Evolutionary conservation across 2,888 invertebrate genomes (phyloP).

Genomic region (Caenorhabditis panamensis): DNA sequence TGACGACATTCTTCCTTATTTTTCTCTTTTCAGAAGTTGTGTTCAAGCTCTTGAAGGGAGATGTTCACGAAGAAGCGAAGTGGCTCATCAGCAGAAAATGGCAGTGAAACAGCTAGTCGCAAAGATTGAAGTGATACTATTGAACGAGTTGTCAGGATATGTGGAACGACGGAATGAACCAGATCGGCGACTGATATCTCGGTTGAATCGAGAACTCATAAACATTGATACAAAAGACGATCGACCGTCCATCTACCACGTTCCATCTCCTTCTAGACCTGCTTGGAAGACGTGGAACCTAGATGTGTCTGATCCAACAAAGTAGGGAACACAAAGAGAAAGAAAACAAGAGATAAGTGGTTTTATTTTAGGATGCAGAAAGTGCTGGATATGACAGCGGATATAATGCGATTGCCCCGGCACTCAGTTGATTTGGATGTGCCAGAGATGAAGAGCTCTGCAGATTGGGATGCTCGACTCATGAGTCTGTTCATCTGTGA

Average conservation of each 20-base stretch:
- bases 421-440: slow-evolving; percentile 33
- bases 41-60: slow-evolving; percentile 72
- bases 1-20: neutral
- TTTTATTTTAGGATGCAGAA: slow-evolving; percentile 66
- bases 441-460: slow-evolving; percentile 54
- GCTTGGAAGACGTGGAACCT: slow-evolving; percentile 74
- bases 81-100: slow-evolving; percentile 71
- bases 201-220: slow-evolving; percentile 67
- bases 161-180: slow-evolving; percentile 71
- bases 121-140: slow-evolving; percentile 71
- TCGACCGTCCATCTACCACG: slow-evolving; percentile 69
- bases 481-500: slow-evolving; percentile 55
- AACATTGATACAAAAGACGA: slow-evolving; percentile 66
- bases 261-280: slow-evolving; percentile 72
- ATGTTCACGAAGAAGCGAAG: slow-evolving; percentile 69
- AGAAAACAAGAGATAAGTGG: neutral
- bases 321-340: slow-evolving; percentile 29
- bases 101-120: slow-evolving; percentile 72
- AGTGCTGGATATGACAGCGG: slow-evolving; percentile 67
- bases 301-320: slow-evolving; percentile 66
- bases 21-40: slow-evolving; percentile 49
- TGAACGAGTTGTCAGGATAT: slow-evolving; percentile 69
- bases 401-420: slow-evolving; percentile 68
- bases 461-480: slow-evolving; percentile 70
- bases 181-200: slow-evolving; percentile 67